Percentiles rank a stretch among this genome's conserved stretches.
Evolutionary conservation across 2,113 vertebrate genomes (phyloP).

Genomic region (Rhinogobius similis): DNA sequence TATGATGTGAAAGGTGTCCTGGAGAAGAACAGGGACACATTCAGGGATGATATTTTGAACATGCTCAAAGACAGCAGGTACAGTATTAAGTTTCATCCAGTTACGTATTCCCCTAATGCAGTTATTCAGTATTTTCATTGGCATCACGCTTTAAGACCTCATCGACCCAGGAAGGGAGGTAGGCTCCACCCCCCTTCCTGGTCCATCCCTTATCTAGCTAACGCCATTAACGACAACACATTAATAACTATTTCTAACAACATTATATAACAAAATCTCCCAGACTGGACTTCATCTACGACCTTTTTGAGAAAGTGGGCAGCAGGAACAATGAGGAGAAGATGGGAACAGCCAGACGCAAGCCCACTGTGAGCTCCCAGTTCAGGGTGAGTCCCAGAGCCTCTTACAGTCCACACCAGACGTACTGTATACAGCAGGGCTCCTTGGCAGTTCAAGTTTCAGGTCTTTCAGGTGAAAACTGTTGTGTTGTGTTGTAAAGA

Average conservation of each 20-base stretch:
- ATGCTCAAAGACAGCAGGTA: slow-evolving; percentile 93
- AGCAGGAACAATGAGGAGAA: slow-evolving; percentile 89
- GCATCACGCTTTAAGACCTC: neutral
- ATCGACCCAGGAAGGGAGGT: neutral
- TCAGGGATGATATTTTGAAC: slow-evolving; percentile 90
- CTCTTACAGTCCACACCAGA: neutral
- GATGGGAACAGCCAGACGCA: slow-evolving; percentile 90
- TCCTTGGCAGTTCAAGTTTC: no score
- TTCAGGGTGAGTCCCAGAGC: slow-evolving; percentile 83
- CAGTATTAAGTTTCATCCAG: neutral
- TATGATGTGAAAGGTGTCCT: slow-evolving; percentile 87
- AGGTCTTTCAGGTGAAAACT: neutral
- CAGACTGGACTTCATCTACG: slow-evolving; percentile 94
- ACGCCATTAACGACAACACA: neutral
- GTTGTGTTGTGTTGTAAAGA: no score
- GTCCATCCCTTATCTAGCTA: neutral
- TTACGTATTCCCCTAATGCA: neutral
- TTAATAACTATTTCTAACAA: neutral
- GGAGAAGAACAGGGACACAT: slow-evolving; percentile 94
- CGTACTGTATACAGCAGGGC: no score
- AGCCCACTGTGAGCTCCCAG: slow-evolving; percentile 92
- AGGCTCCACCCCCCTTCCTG: neutral
- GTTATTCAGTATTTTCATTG: neutral
- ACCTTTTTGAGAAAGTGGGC: slow-evolving; percentile 90
- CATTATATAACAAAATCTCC: neutral